phyloP scores from a whole-genome alignment of 1,140 invertebrate genomes.

The Diuraphis noxia region DNA sequence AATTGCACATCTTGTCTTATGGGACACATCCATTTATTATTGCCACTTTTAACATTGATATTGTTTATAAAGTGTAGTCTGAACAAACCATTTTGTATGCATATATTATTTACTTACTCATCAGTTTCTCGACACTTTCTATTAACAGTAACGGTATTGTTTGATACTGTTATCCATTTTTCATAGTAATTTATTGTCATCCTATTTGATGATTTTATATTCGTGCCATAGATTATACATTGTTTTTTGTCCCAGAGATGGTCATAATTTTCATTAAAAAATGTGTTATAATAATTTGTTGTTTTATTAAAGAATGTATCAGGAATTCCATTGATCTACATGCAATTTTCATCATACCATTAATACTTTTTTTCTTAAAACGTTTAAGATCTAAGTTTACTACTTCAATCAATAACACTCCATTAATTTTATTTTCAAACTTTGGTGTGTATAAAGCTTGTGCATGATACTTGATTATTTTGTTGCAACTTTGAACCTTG shows the following conservation, averaged over 20 bases:
- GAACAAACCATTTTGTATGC: neutral
- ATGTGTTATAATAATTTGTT: neutral
- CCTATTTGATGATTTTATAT: neutral
- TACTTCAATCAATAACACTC: conserved; percentile 30
- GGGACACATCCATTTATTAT: neutral
- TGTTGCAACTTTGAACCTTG: conserved; percentile 16
- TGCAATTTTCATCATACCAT: neutral
- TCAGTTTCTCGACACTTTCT: neutral
- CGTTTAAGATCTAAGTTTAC: neutral
- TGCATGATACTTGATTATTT: neutral
- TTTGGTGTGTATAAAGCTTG: neutral
- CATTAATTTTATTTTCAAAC: neutral
- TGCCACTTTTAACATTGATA: neutral
- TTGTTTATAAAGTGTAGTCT: neutral
- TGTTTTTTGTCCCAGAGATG: neutral
- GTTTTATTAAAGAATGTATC: neutral
- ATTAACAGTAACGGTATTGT: neutral
- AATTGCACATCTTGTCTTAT: conserved; percentile 13
- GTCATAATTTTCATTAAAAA: neutral
- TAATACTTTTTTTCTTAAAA: neutral
- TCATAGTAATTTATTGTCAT: neutral
- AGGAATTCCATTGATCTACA: neutral
- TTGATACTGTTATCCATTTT: conserved; percentile 21
- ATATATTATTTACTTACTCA: neutral
- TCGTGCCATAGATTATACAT: neutral